phyloP scores from a whole-genome alignment of 2,888 invertebrate genomes.

The Drosophila subquinaria region DNA sequence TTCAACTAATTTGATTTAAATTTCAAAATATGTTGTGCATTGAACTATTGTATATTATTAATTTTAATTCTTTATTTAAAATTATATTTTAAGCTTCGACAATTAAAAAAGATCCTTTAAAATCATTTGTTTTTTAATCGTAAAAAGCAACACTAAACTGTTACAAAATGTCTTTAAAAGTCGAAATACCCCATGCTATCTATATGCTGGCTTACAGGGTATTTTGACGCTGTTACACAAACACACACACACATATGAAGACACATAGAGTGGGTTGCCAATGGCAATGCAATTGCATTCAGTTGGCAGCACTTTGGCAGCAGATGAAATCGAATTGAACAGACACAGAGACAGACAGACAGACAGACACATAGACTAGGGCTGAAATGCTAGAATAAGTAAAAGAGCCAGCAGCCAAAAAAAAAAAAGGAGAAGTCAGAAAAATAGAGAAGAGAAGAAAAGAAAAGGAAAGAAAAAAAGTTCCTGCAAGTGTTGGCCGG shows the following conservation, averaged over 20 bases:
- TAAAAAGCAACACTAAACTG: no score
- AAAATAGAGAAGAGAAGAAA: not conserved
- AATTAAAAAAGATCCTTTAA: no score
- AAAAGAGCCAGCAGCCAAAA: constrained; percentile 40
- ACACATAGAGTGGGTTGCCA: constrained; percentile 38
- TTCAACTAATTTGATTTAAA: no score
- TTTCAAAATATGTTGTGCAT: no score
- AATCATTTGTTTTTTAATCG: no score
- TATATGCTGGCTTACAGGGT: not conserved
- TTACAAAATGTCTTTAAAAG: not conserved
- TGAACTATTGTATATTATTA: no score
- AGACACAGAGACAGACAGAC: constrained; percentile 12
- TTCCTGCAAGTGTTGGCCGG: constrained; percentile 52
- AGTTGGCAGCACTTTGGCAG: constrained; percentile 71
- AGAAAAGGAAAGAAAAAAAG: constrained; percentile 15
- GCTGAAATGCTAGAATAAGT: constrained; percentile 37
- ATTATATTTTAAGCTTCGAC: no score
- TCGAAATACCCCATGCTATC: not conserved
- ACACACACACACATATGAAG: constrained; percentile 5
- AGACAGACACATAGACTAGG: constrained; percentile 29
- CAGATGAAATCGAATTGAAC: constrained; percentile 73
- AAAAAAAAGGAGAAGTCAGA: not conserved
- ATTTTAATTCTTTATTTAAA: no score
- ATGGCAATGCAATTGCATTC: constrained; percentile 74
- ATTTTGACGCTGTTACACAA: constrained; percentile 5